These are phyloP conservation scores for Tribolium freemani DNA, from an alignment of 2,888 invertebrate species.

Conservation along the genomic window DNA sequence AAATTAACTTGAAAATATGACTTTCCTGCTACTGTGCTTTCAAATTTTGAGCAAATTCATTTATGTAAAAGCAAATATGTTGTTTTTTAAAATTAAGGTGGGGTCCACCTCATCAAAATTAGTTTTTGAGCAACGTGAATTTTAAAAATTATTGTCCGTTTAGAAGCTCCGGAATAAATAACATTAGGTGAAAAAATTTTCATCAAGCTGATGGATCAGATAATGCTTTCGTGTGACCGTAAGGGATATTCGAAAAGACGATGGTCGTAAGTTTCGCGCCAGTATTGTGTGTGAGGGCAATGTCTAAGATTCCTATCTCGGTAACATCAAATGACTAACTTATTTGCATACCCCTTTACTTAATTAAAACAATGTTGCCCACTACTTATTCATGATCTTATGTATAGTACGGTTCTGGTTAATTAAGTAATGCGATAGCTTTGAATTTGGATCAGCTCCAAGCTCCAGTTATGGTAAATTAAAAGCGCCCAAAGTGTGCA, in stretches of 20 bases:
- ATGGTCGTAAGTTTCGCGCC: conserved; percentile 48
- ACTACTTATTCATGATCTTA: conserved; percentile 41
- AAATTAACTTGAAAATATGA: conserved; percentile 15
- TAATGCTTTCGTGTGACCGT: conserved; percentile 6
- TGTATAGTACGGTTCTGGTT: conserved; percentile 18
- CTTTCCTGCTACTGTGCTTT: neutral
- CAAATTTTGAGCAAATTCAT: conserved; percentile 8
- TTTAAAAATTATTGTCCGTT: too few species aligned
- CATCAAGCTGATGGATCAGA: conserved; percentile 34
- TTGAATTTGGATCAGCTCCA: neutral
- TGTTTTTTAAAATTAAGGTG: conserved; percentile 2
- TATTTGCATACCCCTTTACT: conserved; percentile 53
- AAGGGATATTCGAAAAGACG: conserved; percentile 41
- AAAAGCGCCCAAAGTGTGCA: conserved; percentile 2
- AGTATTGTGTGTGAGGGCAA: conserved; percentile 47
- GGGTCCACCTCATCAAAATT: neutral
- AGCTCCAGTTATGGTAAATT: conserved; percentile 9
- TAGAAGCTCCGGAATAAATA: too few species aligned
- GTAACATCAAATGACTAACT: conserved; percentile 49
- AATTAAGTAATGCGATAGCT: conserved; percentile 32
- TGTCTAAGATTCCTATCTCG: conserved; percentile 54
- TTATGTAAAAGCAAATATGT: conserved; percentile 8
- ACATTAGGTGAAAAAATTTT: neutral
- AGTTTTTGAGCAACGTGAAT: neutral
- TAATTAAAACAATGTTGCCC: conserved; percentile 49